Evolutionary conservation across 2,888 invertebrate species (phyloP), one percentile per base, ranked within the genome.

Genomic region (Molanna angustata): DNA sequence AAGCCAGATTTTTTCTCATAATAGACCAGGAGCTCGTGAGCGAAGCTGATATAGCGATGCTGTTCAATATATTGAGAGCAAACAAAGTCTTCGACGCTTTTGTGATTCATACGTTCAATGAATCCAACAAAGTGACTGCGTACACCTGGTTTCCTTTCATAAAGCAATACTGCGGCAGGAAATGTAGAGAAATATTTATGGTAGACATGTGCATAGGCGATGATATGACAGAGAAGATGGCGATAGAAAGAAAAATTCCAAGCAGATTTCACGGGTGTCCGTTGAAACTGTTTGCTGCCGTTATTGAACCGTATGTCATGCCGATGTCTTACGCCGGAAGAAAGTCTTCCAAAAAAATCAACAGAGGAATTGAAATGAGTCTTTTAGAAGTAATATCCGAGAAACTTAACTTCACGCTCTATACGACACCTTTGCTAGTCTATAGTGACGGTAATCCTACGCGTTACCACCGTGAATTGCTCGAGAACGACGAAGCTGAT

Each of bases 181-280:
- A 4, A 6, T 45, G 45, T 17, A n/a, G 19, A 17, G 20, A 32
- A 17, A 7, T 45, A 4, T 11, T 16, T n/a, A 13, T 17, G 4
- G 9, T 45, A n/a, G 45, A 45, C 17, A 7, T 2, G 3, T 45
- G 45, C 20, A 11, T 11, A 9, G n/a, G n/a, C n/a, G n/a, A n/a
- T n/a, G n/a, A n/a, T 14, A 37, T 37, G 37, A 17, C 11, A 16
- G 17, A 37, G 13, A 3, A 11, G 11, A 6, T 18, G 3, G n/a
- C n/a, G n/a, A n/a, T n/a, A n/a, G n/a, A n/a, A n/a, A n/a, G n/a
- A n/a, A n/a, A n/a, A n/a, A n/a, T n/a, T n/a, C n/a, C n/a, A n/a
- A n/a, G n/a, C n/a, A n/a, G n/a, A n/a, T n/a, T n/a, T n/a, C 32
- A 45, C 11, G 11, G 31, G 11, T 45, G 45, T 18, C 45, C 45